These are phyloP conservation scores for Antheraea mylitta DNA, from an alignment of 1,140 invertebrate genomes.

Conservation along the genomic window DNA sequence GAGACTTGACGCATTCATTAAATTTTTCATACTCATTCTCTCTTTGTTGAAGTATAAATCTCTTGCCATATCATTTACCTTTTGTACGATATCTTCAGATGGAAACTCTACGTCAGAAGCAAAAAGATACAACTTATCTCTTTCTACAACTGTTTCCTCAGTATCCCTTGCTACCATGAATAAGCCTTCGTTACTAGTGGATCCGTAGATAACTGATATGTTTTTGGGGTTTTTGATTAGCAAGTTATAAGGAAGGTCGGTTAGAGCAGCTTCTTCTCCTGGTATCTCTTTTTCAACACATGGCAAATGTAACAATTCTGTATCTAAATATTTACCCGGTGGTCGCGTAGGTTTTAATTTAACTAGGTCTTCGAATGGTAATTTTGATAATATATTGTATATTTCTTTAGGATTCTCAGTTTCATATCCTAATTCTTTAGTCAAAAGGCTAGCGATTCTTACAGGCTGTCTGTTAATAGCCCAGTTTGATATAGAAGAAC, in stretches of 20 bases:
- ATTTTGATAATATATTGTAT: no score
- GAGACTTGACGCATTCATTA: constrained; percentile 44
- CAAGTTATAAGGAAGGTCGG: constrained; percentile 57
- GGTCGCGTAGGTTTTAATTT: constrained; percentile 43
- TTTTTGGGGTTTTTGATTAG: constrained; percentile 46
- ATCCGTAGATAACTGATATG: no score
- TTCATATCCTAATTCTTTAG: constrained; percentile 25
- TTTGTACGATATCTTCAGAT: constrained; percentile 39
- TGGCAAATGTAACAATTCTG: constrained; percentile 52
- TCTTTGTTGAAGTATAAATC: constrained; percentile 60
- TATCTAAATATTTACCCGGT: constrained; percentile 55
- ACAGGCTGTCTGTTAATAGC: constrained; percentile 67
- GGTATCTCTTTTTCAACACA: constrained; percentile 49
- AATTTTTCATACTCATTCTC: constrained; percentile 39
- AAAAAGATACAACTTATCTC: constrained; percentile 52
- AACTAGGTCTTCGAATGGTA: constrained; percentile 18
- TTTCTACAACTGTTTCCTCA: constrained; percentile 40
- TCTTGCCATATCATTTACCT: constrained; percentile 33
- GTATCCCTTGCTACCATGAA: constrained; percentile 29
- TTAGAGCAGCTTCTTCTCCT: constrained; percentile 35
- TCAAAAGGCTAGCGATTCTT: constrained; percentile 45
- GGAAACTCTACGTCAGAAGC: constrained; percentile 60
- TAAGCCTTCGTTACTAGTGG: no score
- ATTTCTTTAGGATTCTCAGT: constrained; percentile 32
- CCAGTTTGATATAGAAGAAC: constrained; percentile 83